Percentiles rank a stretch among this genome's conserved stretches.
Conservation (phyloP, 1,140 invertebrate genomes). For the Drosophila setifemur region DNA sequence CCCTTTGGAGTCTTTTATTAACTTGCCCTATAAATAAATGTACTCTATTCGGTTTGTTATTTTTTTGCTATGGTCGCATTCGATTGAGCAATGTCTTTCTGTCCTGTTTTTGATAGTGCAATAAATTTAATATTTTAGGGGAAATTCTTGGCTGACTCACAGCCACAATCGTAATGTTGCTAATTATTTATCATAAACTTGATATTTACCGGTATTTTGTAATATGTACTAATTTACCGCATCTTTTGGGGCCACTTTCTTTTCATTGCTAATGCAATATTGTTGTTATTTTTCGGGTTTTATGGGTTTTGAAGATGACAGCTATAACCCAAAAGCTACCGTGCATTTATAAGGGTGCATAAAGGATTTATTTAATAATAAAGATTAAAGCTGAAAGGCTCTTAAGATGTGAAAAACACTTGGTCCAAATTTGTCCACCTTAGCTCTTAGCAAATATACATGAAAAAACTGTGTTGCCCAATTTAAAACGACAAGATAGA, state of each 20-base stretch:
- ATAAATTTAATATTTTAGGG: background rate
- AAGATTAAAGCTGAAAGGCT: background rate
- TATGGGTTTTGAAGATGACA: background rate
- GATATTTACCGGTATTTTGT: slow-evolving; percentile 13
- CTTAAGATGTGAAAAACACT: background rate
- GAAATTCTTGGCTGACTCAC: slow-evolving; percentile 30
- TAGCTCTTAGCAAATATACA: background rate
- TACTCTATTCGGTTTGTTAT: background rate
- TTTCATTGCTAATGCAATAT: slow-evolving; percentile 4
- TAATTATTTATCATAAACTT: slow-evolving; percentile 14
- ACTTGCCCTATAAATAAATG: slow-evolving; percentile 26
- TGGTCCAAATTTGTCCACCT: background rate
- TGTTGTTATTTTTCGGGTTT: background rate
- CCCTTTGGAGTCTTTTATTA: slow-evolving; percentile 1
- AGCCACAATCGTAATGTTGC: background rate
- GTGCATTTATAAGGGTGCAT: background rate
- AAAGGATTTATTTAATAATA: background rate
- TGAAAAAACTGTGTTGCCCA: too few species aligned
- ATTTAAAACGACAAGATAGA: too few species aligned
- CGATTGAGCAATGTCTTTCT: background rate
- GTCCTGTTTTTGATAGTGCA: background rate
- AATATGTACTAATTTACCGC: slow-evolving; percentile 4
- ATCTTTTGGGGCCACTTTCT: slow-evolving; percentile 42
- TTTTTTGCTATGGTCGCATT: background rate
- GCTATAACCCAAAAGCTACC: slow-evolving; percentile 11